Base-by-base conservation (phyloP, 53 echinoderm and acorn worm genomes). In the Patiria pectinifera region DNA sequence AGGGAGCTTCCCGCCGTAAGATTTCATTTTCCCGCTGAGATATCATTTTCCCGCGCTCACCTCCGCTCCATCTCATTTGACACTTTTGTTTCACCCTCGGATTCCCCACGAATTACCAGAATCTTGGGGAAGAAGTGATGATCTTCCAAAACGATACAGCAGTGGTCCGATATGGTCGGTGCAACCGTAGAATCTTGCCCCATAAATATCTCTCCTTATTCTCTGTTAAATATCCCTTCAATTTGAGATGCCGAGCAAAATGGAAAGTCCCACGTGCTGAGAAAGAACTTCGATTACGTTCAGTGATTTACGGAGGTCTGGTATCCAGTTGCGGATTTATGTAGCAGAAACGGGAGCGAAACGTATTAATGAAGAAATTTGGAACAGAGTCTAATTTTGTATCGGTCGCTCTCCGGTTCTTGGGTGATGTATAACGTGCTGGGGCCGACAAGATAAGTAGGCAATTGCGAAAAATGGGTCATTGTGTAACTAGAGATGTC, bases 361-460 rank as follows among this genome's bases (percentile, higher is more conserved):
- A 90, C 80, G 80, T 80, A 66, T 66, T 90, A 90, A 90, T 77
- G 88, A 77, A 78, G 78, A 88, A 76, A 88, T 88, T 88, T 77
- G 35, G 88, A 59, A 35, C 58, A 58, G 69, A 14, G 14, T 24
- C 59, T 53, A 82, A 59, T 82, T 59, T 59, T 58, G 16, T 86
- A 48, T 10, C 48, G 70, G 71, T 43, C 66, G 83, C 24, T 11
- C 19, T 62, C 59, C 23, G 48, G 82, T 11, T 82, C n/a, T 82
- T 13, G 19, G n/a, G 59, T 59, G 61, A 18, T 26, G 83, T 59
- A 24, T 21, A 83, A 63, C 35, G 85, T 45, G 35, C 69, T 66
- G 85, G 12, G 21, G 6, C 15, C 14, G 35, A 60, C 60, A 60
- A 70, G 70, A 74, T 74, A 74, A 74, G 74, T 74, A 74, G 79